Percentiles rank a stretch among this genome's conserved stretches.
Conservation (phyloP, 2,797 vertebrate genomes). For the Crocidura indochinensis region DNA sequence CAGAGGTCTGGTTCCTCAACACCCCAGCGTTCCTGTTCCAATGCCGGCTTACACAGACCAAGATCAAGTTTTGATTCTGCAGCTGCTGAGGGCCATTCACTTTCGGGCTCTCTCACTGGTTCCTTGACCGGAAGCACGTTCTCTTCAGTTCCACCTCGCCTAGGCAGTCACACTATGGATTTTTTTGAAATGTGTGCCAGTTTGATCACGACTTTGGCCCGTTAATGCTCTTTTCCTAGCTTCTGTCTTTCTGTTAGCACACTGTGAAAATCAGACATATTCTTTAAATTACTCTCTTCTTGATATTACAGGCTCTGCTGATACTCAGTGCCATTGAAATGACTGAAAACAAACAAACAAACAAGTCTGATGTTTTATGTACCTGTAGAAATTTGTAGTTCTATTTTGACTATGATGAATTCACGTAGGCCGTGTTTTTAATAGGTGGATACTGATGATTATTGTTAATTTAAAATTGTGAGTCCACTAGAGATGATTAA, state of each 20-base stretch:
- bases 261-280: slow-evolving; percentile 84
- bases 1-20: slow-evolving; percentile 97
- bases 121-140: slow-evolving; percentile 93
- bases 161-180: slow-evolving; percentile 99
- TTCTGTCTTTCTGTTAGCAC: slow-evolving; percentile 61
- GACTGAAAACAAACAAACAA: slow-evolving; percentile 45
- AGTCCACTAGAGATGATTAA: slow-evolving; percentile 26
- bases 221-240: slow-evolving; percentile 89
- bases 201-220: slow-evolving; percentile 97
- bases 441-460: slow-evolving; percentile 17
- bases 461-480: slow-evolving; percentile 38
- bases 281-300: slow-evolving; percentile 79
- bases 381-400: slow-evolving; percentile 57
- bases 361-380: slow-evolving; percentile 51
- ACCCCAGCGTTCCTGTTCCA: slow-evolving; percentile 96
- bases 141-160: slow-evolving; percentile 90
- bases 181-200: slow-evolving; percentile 99
- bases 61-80: slow-evolving; percentile 96
- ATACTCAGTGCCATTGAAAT: slow-evolving; percentile 63
- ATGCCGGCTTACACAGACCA: slow-evolving; percentile 94
- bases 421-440: slow-evolving; percentile 37
- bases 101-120: slow-evolving; percentile 94
- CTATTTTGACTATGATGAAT: slow-evolving; percentile 43
- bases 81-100: slow-evolving; percentile 89
- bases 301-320: slow-evolving; percentile 56